A percentile compares a stretch with the other conserved stretches of the same genome.
Evolutionary conservation across 2,113 vertebrate genomes (phyloP).

Genomic region (Pholis gunnellus): DNA sequence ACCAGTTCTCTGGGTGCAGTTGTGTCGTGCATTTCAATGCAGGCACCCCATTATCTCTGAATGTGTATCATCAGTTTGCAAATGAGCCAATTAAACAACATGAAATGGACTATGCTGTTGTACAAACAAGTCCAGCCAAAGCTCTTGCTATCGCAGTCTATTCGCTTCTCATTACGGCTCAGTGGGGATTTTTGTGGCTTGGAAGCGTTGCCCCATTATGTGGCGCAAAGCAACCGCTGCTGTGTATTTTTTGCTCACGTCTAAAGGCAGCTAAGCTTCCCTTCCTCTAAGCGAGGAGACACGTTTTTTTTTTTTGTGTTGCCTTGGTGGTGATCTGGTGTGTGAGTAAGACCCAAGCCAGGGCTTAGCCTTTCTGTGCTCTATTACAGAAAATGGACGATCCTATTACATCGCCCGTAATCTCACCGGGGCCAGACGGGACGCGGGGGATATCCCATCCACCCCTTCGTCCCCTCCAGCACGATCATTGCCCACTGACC

Average conservation of each 20-base stretch:
- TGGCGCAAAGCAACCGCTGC: constrained; percentile 27
- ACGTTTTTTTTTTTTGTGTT: background rate
- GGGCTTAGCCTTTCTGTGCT: constrained; percentile 74
- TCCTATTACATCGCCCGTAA: constrained; percentile 75
- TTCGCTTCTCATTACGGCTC: constrained; percentile 63
- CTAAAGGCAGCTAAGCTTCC: constrained; percentile 59
- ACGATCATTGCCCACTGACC: constrained; percentile 59
- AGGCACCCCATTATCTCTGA: constrained; percentile 39
- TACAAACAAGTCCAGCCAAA: constrained; percentile 55
- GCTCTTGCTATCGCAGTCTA: constrained; percentile 26
- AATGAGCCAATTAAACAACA: constrained; percentile 70
- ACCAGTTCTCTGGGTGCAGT: background rate
- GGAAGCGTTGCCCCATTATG: constrained; percentile 38
- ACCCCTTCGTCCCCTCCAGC: constrained; percentile 30
- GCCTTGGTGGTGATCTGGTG: constrained; percentile 54
- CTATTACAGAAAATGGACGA: constrained; percentile 78
- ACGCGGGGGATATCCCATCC: constrained; percentile 42
- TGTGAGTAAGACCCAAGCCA: constrained; percentile 46
- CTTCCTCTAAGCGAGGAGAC: constrained; percentile 40
- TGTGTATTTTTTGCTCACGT: constrained; percentile 33
- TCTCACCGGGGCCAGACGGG: constrained; percentile 66
- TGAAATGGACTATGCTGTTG: constrained; percentile 36
- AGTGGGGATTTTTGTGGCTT: constrained; percentile 50
- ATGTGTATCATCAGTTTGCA: constrained; percentile 59
- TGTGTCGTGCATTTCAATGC: constrained; percentile 28